A percentile compares a stretch with the other conserved stretches of the same genome.
Evolutionary conservation across 2,113 vertebrate species (phyloP).

Genomic region (Laterallus jamaicensis): DNA sequence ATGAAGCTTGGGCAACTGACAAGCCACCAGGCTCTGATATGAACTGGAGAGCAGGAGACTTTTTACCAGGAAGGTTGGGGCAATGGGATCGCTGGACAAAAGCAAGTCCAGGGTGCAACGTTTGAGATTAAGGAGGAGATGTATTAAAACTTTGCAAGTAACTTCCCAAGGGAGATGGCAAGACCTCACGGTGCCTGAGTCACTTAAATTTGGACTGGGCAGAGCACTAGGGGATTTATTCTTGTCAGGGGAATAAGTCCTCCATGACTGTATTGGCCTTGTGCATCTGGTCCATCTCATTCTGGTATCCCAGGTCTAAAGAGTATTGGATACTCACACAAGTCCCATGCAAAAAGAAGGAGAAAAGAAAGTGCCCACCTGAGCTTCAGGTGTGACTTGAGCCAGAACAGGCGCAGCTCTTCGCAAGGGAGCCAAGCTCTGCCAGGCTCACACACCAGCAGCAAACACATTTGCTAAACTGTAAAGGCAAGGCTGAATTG

Average conservation of each 20-base stretch:
- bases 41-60: background rate
- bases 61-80: background rate
- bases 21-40: background rate
- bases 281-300: background rate
- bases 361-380: background rate
- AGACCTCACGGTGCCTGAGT: background rate
- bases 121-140: background rate
- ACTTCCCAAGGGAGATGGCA: background rate
- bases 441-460: background rate
- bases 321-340: background rate
- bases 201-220: background rate
- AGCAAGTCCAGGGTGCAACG: background rate
- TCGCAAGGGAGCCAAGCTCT: accelerated
- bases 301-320: background rate
- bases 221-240: background rate
- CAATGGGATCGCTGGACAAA: background rate
- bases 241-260: background rate
- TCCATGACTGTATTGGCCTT: background rate
- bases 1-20: background rate
- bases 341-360: accelerated
- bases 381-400: background rate
- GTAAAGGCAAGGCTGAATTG: background rate
- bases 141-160: background rate
- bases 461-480: background rate
- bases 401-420: background rate